Percentiles rank a stretch among this genome's conserved stretches.
phyloP scores from a whole-genome alignment of 2,113 vertebrate genomes.

The Hydropotes inermis region DNA sequence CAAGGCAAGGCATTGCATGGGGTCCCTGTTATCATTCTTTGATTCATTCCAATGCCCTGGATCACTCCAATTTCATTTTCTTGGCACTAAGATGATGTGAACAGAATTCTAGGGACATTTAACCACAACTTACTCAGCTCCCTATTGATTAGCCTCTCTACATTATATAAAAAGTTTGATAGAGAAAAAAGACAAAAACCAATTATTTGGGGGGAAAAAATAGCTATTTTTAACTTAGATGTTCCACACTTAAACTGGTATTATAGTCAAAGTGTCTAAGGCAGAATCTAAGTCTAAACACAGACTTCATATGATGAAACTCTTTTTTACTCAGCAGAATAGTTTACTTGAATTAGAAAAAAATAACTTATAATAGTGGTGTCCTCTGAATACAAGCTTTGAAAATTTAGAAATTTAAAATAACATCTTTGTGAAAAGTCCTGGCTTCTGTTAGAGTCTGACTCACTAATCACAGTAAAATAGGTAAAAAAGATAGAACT shows the following conservation, averaged over 20 bases:
- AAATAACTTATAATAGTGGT: background rate
- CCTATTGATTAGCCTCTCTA: background rate
- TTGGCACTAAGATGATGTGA: background rate
- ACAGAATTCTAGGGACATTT: background rate
- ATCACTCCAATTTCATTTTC: background rate
- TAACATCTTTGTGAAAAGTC: background rate
- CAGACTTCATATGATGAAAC: background rate
- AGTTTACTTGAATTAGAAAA: background rate
- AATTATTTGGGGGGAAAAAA: background rate
- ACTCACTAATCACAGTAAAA: background rate
- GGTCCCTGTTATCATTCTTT: background rate
- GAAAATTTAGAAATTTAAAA: background rate
- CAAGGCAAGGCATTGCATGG: background rate
- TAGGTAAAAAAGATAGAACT: background rate
- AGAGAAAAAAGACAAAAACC: background rate
- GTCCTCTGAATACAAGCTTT: background rate
- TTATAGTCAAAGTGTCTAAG: background rate
- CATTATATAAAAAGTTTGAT: background rate
- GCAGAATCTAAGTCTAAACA: background rate
- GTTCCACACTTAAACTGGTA: background rate
- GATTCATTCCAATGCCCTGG: background rate
- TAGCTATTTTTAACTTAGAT: background rate
- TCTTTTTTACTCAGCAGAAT: background rate
- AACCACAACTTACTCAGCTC: background rate
- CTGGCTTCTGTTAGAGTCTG: background rate